Evolutionary conservation across 2,113 vertebrate species (phyloP), one percentile per base, ranked within the genome.

Genomic region (Pristiophorus japonicus): DNA sequence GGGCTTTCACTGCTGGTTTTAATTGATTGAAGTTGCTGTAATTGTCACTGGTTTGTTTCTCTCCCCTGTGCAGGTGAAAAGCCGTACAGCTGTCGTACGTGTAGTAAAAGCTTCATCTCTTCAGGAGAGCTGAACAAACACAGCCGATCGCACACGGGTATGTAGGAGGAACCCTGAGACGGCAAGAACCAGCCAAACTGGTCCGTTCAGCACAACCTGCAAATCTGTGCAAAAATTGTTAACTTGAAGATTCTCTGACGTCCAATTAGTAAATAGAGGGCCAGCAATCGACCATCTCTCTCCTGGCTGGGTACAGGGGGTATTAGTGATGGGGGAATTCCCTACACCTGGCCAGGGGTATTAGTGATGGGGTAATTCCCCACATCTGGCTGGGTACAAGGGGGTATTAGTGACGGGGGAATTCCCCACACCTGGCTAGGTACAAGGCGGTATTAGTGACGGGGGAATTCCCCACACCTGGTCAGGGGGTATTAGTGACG

Each of bases 91-190:
- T 99, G 98, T 97, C 97, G 98, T 97, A 98, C 98, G 97, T 99
- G 98, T 97, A 98, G 98, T 91, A 99, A 98, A 97, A 98, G 98
- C 96, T 99, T 98, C 97, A 97, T 98, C 97, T 99, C 98, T 62
- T 99, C 98, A 92, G 98, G 98, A 94, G 99, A 99, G 96, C 98
- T 99, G 97, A 99, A 98, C 97, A 99, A 99, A 97, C 99, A 99
- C 97, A 98, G 98, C 97, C 97, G 98, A 88, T 98, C 98, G 96
- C 99, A 99, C 96, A 99, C 98, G 96, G 99, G 99, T 99, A 96
- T 7, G n/a, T 38, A 1, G 34, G 59, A 12, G 18, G 55, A 38
- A n/a, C n/a, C 18, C n/a, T 20, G 87, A n/a, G 51, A 11, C 11
- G 51, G 34, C 34, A 63, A n/a, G 88, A 92, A 45, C 18, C 88